Evolutionary conservation across 2,113 vertebrate genomes (phyloP), one percentile per base, ranked within the genome.

Genomic region (Murina feae): DNA sequence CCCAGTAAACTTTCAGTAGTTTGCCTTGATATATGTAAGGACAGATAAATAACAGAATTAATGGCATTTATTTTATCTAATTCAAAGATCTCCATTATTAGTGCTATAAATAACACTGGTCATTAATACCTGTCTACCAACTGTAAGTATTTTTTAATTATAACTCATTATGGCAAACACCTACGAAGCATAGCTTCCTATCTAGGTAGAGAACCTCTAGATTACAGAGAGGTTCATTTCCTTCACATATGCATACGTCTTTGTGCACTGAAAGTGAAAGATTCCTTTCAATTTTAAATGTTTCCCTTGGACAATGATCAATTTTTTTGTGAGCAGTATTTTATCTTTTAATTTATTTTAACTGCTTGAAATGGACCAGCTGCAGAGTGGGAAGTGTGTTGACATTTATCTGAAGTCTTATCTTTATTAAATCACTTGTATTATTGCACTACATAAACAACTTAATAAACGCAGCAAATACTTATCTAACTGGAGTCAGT

Each of bases 401-500:
- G 96, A 97, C 92, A 97, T 98, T 95, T 97, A 97, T 97, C 84
- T 98, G 93, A 97, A 98, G 97, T 97, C 97, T 98, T 97, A 98
- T 97, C 97, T 98, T 96, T 97, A 96, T 98, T 97, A 98, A 97
- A 98, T 97, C 74, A 9, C 91, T 96, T 96, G 98, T 98, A 98
- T 98, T 99, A 99, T 99, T 99, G 98, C 97, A 98, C 98, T 97
- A 99, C 98, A 99, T 99, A 99, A 99, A 99, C 98, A 98, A 98
- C 98, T 99, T 99, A 99, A 98, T 98, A 98, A 98, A 97, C 68
- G 96, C 90, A 97, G 75, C 97, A 98, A 99, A 92, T 91, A 95
- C 98, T 98, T 99, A 99, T 99, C 97, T 98, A 98, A 98, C 98
- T 97, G 96, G 93, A 94, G 97, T 98, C 98, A 98, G 98, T 98